A percentile compares a stretch with the other conserved stretches of the same genome.
Evolutionary conservation across 2,113 vertebrate species (phyloP).

Genomic region (Zootoca vivipara): DNA sequence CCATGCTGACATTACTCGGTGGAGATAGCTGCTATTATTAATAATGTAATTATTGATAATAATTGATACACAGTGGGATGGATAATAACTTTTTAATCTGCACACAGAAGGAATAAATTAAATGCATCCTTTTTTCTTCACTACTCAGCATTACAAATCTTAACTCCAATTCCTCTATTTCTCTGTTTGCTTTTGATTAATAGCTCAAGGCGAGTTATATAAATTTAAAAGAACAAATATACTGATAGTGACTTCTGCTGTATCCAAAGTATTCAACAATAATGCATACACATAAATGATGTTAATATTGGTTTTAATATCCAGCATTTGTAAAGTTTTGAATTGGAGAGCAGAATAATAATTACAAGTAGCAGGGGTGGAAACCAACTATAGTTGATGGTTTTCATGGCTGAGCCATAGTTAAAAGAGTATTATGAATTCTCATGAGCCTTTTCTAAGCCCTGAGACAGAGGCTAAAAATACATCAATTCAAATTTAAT

Average conservation of each 20-base stretch:
- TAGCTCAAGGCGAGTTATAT: neutral
- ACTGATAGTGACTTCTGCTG: neutral
- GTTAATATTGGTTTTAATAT: neutral
- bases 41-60: neutral
- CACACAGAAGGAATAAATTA: neutral
- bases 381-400: conserved; percentile 35
- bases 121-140: neutral
- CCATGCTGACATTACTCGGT: neutral
- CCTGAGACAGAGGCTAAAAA: conserved; percentile 40
- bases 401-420: neutral
- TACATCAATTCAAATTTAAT: conserved; percentile 60
- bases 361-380: neutral
- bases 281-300: neutral
- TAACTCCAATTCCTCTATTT: neutral
- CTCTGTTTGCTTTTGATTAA: neutral
- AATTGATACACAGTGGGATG: neutral
- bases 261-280: neutral
- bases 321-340: neutral
- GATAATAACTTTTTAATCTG: neutral
- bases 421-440: conserved; percentile 43
- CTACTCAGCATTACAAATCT: neutral
- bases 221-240: neutral
- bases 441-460: conserved; percentile 44
- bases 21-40: neutral
- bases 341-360: neutral